A percentile compares a stretch with the other conserved stretches of the same genome.
Evolutionary conservation across 2,888 invertebrate genomes (phyloP).

Genomic region (Lymantria dispar): DNA sequence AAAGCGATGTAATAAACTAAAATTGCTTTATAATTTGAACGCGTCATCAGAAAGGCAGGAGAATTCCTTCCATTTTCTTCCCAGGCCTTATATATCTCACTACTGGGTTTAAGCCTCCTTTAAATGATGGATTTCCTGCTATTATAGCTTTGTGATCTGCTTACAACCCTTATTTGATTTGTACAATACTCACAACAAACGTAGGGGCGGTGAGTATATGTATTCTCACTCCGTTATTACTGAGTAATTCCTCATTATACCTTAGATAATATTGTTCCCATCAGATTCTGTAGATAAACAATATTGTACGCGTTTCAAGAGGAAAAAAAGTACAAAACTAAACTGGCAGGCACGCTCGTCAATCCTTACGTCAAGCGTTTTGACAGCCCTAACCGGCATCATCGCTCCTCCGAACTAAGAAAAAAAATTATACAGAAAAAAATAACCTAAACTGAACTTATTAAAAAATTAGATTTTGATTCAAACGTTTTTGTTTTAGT

Average conservation of each 20-base stretch:
- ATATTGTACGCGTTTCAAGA: conserved; percentile 63
- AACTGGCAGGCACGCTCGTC: conserved; percentile 67
- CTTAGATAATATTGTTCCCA: conserved; percentile 37
- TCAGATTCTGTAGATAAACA: conserved; percentile 51
- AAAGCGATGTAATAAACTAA: too few species aligned
- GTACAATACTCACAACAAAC: too few species aligned
- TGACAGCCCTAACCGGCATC: conserved; percentile 80
- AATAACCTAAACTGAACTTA: conserved; percentile 36
- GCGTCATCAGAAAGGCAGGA: too few species aligned
- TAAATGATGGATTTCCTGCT: too few species aligned
- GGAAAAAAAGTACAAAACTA: conserved; percentile 65
- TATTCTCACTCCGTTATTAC: too few species aligned
- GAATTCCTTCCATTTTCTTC: too few species aligned
- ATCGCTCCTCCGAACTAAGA: conserved; percentile 51
- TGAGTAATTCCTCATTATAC: conserved; percentile 22
- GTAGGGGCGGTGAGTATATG: too few species aligned
- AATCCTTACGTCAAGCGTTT: conserved; percentile 76
- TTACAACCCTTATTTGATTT: too few species aligned
- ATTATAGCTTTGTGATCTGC: too few species aligned
- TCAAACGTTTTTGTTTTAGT: neutral
- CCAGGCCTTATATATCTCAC: too few species aligned
- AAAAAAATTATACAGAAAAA: conserved; percentile 53
- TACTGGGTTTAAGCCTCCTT: too few species aligned
- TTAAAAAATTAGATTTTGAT: conserved; percentile 23
- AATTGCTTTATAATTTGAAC: too few species aligned